These are phyloP conservation scores for Rattus rattus DNA, from an alignment of 2,113 vertebrate species.

Conservation along the genomic window DNA sequence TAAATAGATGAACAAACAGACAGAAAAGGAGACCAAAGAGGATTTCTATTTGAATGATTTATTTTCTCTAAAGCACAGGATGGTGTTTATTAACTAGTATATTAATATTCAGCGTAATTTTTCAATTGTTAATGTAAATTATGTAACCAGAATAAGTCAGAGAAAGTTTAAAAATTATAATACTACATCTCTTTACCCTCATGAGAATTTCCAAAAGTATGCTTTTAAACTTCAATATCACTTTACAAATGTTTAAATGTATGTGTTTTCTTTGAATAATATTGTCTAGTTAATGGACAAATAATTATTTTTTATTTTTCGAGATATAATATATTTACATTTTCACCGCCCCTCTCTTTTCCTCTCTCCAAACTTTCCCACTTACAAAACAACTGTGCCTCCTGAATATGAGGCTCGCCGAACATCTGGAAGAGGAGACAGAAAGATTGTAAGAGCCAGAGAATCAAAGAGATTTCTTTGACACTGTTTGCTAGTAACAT, in stretches of 20 bases:
- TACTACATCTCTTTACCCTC: neutral
- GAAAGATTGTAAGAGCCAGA: neutral
- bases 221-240: neutral
- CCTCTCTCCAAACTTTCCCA: neutral
- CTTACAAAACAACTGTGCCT: neutral
- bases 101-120: neutral
- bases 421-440: neutral
- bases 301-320: neutral
- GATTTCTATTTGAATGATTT: neutral
- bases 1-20: neutral
- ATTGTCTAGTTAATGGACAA: neutral
- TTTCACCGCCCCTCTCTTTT: fast-evolving
- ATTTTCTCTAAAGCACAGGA: neutral
- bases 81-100: neutral
- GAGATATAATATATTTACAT: neutral
- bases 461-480: neutral
- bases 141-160: neutral
- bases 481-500: neutral
- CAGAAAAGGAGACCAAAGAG: neutral
- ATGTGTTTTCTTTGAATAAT: neutral
- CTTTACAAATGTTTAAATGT: neutral
- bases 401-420: neutral
- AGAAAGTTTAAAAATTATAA: neutral
- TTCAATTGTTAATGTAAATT: neutral
- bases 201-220: neutral